Conservation (phyloP, 1,140 invertebrate species). For the Neodiprion lecontei region DNA sequence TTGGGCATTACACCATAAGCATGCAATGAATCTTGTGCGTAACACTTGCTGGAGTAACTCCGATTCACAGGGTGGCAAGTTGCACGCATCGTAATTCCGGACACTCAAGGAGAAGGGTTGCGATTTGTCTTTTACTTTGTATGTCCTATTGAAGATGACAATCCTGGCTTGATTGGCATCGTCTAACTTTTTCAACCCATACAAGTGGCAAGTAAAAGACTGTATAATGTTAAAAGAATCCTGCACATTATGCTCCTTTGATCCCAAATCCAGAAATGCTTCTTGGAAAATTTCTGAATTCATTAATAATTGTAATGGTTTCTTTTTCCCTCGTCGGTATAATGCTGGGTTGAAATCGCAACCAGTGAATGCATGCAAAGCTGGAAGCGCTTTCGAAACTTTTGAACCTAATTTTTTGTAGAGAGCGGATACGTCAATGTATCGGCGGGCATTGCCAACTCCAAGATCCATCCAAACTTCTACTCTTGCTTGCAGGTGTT, state of each 20-base stretch:
- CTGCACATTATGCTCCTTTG: conserved; percentile 19
- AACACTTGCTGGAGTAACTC: neutral
- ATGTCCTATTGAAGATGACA: neutral
- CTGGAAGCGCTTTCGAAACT: conserved; percentile 40
- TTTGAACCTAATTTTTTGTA: conserved; percentile 36
- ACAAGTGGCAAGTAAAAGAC: neutral
- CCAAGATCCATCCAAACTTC: conserved; percentile 36
- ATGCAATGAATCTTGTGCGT: neutral
- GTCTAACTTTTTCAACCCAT: neutral
- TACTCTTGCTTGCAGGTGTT: conserved; percentile 13
- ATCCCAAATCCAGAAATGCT: neutral
- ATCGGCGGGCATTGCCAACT: conserved; percentile 35
- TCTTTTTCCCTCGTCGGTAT: conserved; percentile 40
- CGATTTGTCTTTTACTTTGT: neutral
- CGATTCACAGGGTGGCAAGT: neutral
- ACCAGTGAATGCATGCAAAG: conserved; percentile 53
- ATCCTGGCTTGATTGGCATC: neutral
- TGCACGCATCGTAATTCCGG: neutral
- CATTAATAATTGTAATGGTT: conserved; percentile 34
- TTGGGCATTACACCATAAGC: neutral
- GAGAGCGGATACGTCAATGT: conserved; percentile 37
- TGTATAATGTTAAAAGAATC: neutral
- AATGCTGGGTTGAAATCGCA: conserved; percentile 55
- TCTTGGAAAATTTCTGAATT: conserved; percentile 28
- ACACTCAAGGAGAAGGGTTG: neutral